A percentile compares a stretch with the other conserved stretches of the same genome.
Evolutionary conservation across 2,888 invertebrate species (phyloP).

Genomic region (Plebejus argus): DNA sequence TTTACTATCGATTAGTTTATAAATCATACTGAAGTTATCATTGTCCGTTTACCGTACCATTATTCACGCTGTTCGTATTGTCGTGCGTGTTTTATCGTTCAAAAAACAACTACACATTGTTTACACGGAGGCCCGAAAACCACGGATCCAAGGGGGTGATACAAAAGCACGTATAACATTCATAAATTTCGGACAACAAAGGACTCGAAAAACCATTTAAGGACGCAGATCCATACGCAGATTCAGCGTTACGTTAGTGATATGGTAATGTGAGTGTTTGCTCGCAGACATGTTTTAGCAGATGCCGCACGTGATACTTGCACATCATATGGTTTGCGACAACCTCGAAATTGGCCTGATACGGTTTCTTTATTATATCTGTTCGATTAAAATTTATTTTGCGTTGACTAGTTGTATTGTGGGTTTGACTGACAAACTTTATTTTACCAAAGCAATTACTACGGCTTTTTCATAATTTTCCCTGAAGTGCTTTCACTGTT

Average conservation of each 20-base stretch:
- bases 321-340: not conserved
- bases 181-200: constrained; percentile 77
- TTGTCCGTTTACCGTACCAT: not conserved
- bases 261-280: constrained; percentile 79
- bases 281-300: constrained; percentile 34
- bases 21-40: not conserved
- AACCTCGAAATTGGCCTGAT: not conserved
- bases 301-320: constrained; percentile 6
- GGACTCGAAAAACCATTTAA: constrained; percentile 76
- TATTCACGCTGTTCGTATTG: constrained; percentile 4
- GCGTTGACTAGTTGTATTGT: too few species aligned
- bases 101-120: constrained; percentile 64
- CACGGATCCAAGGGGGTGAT: constrained; percentile 61
- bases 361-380: not conserved
- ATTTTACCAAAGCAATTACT: not conserved
- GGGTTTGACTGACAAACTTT: too few species aligned
- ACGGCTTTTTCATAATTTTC: not conserved
- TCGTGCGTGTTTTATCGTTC: constrained; percentile 30
- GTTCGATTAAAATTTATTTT: too few species aligned
- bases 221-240: constrained; percentile 57
- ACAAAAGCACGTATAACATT: constrained; percentile 67
- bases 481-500: too few species aligned
- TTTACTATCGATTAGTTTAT: constrained; percentile 11
- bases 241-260: constrained; percentile 76
- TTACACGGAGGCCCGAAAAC: constrained; percentile 60